phyloP scores from a whole-genome alignment of 1,140 invertebrate species.

The Anadara kagoshimensis region DNA sequence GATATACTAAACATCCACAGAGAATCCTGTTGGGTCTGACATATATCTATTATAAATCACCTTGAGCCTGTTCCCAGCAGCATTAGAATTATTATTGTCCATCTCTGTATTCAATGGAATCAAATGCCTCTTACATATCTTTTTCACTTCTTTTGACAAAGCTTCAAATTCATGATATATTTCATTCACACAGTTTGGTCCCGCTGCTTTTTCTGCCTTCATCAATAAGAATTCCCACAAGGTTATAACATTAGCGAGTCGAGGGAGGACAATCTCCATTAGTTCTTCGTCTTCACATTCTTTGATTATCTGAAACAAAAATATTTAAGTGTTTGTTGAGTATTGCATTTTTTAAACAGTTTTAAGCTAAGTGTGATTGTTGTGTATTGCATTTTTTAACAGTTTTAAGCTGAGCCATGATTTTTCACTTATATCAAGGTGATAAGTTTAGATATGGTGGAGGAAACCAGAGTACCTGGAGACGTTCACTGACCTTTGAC shows the following conservation, averaged over 20 bases:
- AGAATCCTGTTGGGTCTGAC: too few species aligned
- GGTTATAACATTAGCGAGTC: slow-evolving; percentile 70
- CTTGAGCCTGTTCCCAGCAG: background rate
- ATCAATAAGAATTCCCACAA: slow-evolving; percentile 75
- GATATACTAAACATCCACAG: too few species aligned
- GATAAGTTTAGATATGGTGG: too few species aligned
- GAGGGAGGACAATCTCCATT: slow-evolving; percentile 74
- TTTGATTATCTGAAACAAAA: slow-evolving; percentile 59
- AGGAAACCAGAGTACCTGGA: too few species aligned
- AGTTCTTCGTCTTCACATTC: slow-evolving; percentile 73
- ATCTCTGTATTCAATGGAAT: slow-evolving; percentile 31
- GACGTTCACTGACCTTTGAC: too few species aligned
- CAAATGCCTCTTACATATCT: slow-evolving; percentile 64
- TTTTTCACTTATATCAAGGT: too few species aligned
- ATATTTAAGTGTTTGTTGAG: background rate
- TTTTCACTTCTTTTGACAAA: slow-evolving; percentile 67
- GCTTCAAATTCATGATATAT: slow-evolving; percentile 69
- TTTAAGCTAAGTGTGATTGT: too few species aligned
- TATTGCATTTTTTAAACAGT: too few species aligned
- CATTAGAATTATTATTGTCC: slow-evolving; percentile 2
- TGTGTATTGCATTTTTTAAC: too few species aligned
- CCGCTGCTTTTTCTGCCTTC: slow-evolving; percentile 69
- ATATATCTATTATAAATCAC: background rate
- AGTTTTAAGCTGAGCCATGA: too few species aligned
- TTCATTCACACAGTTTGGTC: slow-evolving; percentile 51